phyloP scores from a whole-genome alignment of 2,113 vertebrate genomes.

The Tachysurus fulvidraco region DNA sequence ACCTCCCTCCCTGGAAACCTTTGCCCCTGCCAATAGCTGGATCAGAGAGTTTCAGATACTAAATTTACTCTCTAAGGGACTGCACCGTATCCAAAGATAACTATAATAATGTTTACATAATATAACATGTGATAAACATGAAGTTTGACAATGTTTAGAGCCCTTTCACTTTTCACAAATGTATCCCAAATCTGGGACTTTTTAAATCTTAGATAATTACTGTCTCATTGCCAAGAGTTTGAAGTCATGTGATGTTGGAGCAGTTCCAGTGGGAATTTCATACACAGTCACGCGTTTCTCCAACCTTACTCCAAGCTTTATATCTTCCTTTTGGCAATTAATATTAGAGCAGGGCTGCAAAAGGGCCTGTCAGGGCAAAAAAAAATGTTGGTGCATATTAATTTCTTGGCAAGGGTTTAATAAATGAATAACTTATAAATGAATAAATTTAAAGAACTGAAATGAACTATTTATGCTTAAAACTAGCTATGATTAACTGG shows the following conservation, averaged over 20 bases:
- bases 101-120: neutral
- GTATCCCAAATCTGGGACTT: neutral
- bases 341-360: neutral
- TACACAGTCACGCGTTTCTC: neutral
- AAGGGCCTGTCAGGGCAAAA: neutral
- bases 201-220: neutral
- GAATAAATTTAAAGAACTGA: neutral
- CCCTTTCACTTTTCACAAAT: neutral
- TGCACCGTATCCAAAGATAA: neutral
- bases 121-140: too few species aligned
- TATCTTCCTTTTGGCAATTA: neutral
- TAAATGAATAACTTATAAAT: too few species aligned
- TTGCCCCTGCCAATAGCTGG: neutral
- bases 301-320: neutral
- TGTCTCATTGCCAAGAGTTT: conserved; percentile 24
- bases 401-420: neutral
- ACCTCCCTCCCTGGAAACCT: neutral
- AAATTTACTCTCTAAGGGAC: neutral
- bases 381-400: neutral
- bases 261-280: conserved; percentile 13
- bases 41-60: neutral
- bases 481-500: neutral
- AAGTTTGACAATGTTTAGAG: neutral
- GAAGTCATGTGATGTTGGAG: conserved; percentile 59
- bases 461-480: neutral